Evolutionary conservation across 2,888 invertebrate genomes (phyloP), one percentile per base, ranked within the genome.

Genomic region (Leptopilina syphax): DNA sequence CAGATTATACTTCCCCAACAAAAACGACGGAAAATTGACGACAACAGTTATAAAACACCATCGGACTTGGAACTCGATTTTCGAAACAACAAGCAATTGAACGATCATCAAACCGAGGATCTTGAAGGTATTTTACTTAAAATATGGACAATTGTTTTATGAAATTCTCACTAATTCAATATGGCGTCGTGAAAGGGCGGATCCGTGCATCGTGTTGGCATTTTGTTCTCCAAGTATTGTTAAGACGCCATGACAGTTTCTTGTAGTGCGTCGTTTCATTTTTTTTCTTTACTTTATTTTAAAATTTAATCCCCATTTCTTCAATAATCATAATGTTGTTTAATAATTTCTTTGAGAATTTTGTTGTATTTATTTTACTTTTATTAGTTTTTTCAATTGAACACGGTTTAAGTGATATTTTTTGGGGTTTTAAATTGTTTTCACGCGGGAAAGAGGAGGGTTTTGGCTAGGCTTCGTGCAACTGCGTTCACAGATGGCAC

Each of bases 11-110:
- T 86, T 91, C 92, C 86, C 89, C 90, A 87, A 90, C 89, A 80
- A 92, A 92, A 92, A 89, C 90, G 92, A 85, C 88, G 91, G 83
- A 92, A 91, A 87, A 86, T 92, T 83, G 91, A 91, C 82, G 86
- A 86, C 78, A 86, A 88, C 86, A 85, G 80, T 76, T 88, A 87
- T 84, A 85, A 80, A 78, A 80, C 84, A 78, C 84, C 86, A 68
- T 84, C 83, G 76, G 80, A 77, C 68, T 83, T 84, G 80, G 86
- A 88, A 85, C 84, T 87, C 77, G 88, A 88, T 87, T 88, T 87
- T 85, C 86, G 83, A 82, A 84, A 85, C 81, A 81, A 79, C 84
- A 86, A 87, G 81, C 84, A 83, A n/a, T 77, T 84, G 65, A 85
- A 70, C 79, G 84, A 87, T 68, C 84, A 86, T 68, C 80, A 86